phyloP scores from a whole-genome alignment of 37 sponge, comb jelly and placozoan genomes.

The Dysidea cf. avara region DNA sequence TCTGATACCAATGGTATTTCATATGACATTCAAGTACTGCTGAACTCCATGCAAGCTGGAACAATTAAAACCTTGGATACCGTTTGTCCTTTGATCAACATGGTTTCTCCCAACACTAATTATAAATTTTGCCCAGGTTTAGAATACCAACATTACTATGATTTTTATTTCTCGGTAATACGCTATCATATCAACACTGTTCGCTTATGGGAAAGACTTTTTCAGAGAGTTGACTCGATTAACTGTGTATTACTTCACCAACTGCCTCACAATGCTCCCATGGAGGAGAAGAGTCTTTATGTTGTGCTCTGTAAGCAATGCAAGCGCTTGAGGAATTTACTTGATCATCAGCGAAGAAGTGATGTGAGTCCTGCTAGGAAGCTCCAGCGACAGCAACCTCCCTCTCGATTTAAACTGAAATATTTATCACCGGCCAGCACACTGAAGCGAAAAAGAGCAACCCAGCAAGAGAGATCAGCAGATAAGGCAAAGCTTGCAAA shows the following conservation, averaged over 20 bases:
- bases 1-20: too few species aligned
- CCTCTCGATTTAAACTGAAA: slow-evolving; percentile 22
- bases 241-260: slow-evolving; percentile 28
- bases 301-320: slow-evolving; percentile 17
- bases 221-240: slow-evolving; percentile 24
- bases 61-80: slow-evolving; percentile 12
- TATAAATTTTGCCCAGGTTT: slow-evolving; percentile 50
- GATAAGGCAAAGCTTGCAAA: slow-evolving; percentile 10
- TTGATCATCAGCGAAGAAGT: slow-evolving; percentile 13
- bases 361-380: slow-evolving; percentile 4
- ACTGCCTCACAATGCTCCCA: slow-evolving; percentile 31
- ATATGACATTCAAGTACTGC: slow-evolving; percentile 31
- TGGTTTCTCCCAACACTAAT: slow-evolving; percentile 1
- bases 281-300: slow-evolving; percentile 9
- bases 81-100: not conserved
- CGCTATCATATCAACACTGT: slow-evolving; percentile 29
- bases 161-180: slow-evolving; percentile 12
- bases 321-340: slow-evolving; percentile 10
- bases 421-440: slow-evolving; percentile 38
- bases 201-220: slow-evolving; percentile 7
- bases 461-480: slow-evolving; percentile 19
- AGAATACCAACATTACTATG: not conserved
- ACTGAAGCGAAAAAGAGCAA: slow-evolving; percentile 14
- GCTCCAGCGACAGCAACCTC: slow-evolving; percentile 1
- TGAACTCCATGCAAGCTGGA: slow-evolving; percentile 24